Percentiles rank a stretch among this genome's conserved stretches.
phyloP scores from a whole-genome alignment of 2,113 vertebrate species.

The Hemibagrus wyckioides region DNA sequence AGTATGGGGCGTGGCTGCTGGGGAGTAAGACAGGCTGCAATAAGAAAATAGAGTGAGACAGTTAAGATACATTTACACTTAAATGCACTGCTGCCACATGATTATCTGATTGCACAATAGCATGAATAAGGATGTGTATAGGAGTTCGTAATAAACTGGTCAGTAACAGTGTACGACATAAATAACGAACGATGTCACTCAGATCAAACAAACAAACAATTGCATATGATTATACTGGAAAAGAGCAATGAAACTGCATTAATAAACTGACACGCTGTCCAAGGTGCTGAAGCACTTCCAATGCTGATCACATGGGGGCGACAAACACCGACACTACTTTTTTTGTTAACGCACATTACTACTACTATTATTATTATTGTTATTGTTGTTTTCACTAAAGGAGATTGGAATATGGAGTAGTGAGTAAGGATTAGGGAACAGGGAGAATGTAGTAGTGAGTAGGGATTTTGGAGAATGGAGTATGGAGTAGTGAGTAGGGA shows the following conservation, averaged over 20 bases:
- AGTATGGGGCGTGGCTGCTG: slow-evolving; percentile 48
- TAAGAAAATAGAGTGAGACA: not conserved
- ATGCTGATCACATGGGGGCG: not conserved
- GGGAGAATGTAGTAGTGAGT: not conserved
- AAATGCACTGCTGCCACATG: not conserved
- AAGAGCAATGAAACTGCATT: not conserved
- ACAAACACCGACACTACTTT: not conserved
- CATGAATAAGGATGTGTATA: not conserved
- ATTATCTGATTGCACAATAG: not conserved
- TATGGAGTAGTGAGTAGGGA: no score
- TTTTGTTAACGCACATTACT: not conserved
- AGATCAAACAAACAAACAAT: not conserved
- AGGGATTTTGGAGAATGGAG: no score
- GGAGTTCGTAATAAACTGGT: not conserved
- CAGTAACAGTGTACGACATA: not conserved
- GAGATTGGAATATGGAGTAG: not conserved
- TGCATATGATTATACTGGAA: not conserved
- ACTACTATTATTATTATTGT: not conserved
- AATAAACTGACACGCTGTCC: not conserved
- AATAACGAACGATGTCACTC: not conserved
- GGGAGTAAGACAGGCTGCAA: slow-evolving; percentile 54
- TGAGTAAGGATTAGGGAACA: not conserved
- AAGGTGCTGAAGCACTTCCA: slow-evolving; percentile 10
- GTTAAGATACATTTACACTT: not conserved
- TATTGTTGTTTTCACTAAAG: not conserved